Percentiles rank a stretch among this genome's conserved stretches.
These are phyloP conservation scores for Heliconius hortense DNA, from an alignment of 2,888 invertebrate species.

Conservation along the genomic window DNA sequence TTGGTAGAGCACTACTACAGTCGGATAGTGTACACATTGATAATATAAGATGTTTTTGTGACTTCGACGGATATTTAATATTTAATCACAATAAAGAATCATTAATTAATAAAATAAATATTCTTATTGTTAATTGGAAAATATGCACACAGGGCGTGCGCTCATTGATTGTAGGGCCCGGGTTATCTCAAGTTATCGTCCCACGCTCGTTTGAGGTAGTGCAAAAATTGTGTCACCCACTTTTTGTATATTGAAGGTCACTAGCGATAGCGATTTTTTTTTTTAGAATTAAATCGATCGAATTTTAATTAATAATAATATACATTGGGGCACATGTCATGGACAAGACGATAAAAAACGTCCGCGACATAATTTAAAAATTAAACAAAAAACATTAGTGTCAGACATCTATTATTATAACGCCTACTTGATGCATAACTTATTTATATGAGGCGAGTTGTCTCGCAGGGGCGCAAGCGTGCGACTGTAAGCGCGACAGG, in stretches of 20 bases:
- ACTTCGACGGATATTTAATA: not conserved
- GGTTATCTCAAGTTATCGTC: conserved; percentile 48
- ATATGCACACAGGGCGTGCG: conserved; percentile 37
- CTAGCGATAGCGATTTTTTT: conserved; percentile 56
- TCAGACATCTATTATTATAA: conserved; percentile 19
- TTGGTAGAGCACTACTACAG: not conserved
- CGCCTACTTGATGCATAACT: not conserved
- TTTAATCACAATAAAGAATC: not conserved
- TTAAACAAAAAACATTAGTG: conserved; percentile 28
- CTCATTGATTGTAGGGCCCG: conserved; percentile 45
- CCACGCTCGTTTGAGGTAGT: conserved; percentile 42
- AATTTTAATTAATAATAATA: conserved; percentile 51
- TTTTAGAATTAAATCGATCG: conserved; percentile 57
- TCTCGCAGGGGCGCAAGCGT: no score
- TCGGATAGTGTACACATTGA: not conserved
- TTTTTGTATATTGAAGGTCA: conserved; percentile 74
- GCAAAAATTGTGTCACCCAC: conserved; percentile 68
- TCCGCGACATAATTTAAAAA: conserved; percentile 48
- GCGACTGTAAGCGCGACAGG: no score
- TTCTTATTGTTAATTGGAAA: conserved; percentile 27
- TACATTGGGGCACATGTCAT: conserved; percentile 62
- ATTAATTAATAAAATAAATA: conserved; percentile 19
- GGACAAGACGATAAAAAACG: conserved; percentile 60
- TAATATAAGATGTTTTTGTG: not conserved
- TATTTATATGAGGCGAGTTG: no score